Conservation (phyloP, 2,888 invertebrate genomes). For the Eupithecia dodoneata region DNA sequence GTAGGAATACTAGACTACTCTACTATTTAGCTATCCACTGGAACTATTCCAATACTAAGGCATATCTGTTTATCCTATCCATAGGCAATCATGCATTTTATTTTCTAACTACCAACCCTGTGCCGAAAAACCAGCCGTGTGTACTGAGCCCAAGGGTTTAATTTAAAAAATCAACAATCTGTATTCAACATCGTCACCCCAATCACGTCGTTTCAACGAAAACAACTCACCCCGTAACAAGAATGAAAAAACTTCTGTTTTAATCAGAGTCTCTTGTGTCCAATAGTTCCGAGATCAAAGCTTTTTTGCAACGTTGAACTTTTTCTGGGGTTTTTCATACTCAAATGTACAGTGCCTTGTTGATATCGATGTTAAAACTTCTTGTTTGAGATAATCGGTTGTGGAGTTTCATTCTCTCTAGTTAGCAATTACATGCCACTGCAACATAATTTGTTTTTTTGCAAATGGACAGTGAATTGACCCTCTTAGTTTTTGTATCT, state of each 20-base stretch:
- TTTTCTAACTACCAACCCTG: background rate
- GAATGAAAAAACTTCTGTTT: conserved; percentile 67
- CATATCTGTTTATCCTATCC: background rate
- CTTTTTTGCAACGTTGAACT: conserved; percentile 51
- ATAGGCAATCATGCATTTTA: background rate
- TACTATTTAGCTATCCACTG: background rate
- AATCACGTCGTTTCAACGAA: conserved; percentile 54
- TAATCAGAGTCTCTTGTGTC: conserved; percentile 62
- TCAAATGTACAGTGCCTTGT: conserved; percentile 6
- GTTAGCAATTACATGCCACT: no score
- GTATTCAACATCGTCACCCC: conserved; percentile 43
- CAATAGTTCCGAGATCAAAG: conserved; percentile 50
- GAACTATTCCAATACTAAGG: background rate
- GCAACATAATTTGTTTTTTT: no score
- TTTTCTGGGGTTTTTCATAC: conserved; percentile 42
- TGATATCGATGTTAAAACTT: background rate
- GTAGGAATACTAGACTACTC: background rate
- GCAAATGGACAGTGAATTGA: no score
- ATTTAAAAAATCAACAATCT: conserved; percentile 43
- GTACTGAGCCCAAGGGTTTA: background rate
- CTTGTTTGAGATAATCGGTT: background rate
- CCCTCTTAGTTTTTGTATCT: no score
- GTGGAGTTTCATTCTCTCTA: no score
- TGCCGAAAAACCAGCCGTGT: background rate
- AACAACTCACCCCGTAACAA: conserved; percentile 52